Evolutionary conservation across 2,888 invertebrate genomes (phyloP), one percentile per base, ranked within the genome.

Genomic region (Acholoe squamosa): DNA sequence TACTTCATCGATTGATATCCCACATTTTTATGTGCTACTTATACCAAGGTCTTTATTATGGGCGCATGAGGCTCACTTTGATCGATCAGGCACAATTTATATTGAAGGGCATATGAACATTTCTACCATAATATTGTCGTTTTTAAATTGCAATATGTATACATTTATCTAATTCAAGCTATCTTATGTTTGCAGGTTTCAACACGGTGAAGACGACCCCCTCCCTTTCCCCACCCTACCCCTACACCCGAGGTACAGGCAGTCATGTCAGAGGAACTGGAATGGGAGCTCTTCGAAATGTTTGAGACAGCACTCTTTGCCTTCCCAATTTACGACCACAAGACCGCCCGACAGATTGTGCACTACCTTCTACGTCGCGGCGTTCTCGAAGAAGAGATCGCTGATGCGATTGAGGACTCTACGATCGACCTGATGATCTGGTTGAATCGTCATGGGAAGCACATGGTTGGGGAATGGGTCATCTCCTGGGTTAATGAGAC

Each of bases 381-480:
- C 22, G 91, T 92, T 3, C 91, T 92, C 16, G 92, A 89, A 16
- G 92, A 92, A 34, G 92, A 92, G 89, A 89, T 92, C 84, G 92
- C 92, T 0, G 92, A 92, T 34, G 92, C 92, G 88, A 92, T 92
- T 43, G 91, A 92, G 88, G 92, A 92, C 54, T 92, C 92, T 7
- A 91, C 91, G 43, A 77, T 89, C 80, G 92, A 92, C 54, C 84
- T 92, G 52, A 88, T 91, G 86, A 84, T 91, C 7, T 92, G 92
- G 92, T 80, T 92, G 67, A 92, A 92, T 28, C 89, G 84, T 10
- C 91, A 91, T 0, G 91, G 91, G 28, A 92, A 92, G 76, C 89
- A 92, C 89, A 92, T 92, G 92, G 92, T 92, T 3, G 92, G 92
- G 5, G 92, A 92, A 84, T 92, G 92, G 92, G 90, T 92, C 52